Conservation (phyloP, 1,140 invertebrate genomes). For the Drosophila pseudoananassae region DNA sequence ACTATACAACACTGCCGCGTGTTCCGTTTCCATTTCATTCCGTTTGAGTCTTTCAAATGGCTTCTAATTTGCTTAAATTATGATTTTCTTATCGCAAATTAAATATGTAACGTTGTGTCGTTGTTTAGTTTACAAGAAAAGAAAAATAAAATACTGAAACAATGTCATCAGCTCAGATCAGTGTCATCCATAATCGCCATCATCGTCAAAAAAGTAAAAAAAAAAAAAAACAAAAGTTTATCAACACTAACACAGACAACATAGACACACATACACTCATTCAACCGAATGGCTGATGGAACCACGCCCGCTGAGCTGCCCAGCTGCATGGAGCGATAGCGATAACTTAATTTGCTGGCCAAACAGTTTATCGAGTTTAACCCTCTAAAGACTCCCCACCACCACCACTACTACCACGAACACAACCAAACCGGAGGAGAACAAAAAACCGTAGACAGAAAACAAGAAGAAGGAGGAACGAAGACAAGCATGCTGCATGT, state of each 20-base stretch:
- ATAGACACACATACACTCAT: slow-evolving; percentile 18
- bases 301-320: slow-evolving; percentile 10
- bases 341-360: slow-evolving; percentile 47
- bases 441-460: slow-evolving; percentile 8
- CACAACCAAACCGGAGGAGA: slow-evolving; percentile 5
- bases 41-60: slow-evolving; percentile 3
- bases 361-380: slow-evolving; percentile 48
- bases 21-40: slow-evolving; percentile 22
- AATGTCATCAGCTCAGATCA: slow-evolving; percentile 16
- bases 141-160: slow-evolving; percentile 24
- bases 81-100: slow-evolving; percentile 51
- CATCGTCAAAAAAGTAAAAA: slow-evolving; percentile 1
- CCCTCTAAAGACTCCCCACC: slow-evolving; percentile 8
- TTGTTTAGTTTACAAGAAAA: slow-evolving; percentile 74
- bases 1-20: background rate
- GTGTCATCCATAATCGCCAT: slow-evolving; percentile 42
- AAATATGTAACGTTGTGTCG: slow-evolving; percentile 77
- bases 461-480: slow-evolving; percentile 11
- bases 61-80: slow-evolving; percentile 42
- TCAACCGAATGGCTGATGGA: slow-evolving; percentile 9
- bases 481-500: slow-evolving; percentile 66
- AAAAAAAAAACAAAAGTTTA: background rate
- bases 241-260: slow-evolving; percentile 1
- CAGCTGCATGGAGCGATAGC: slow-evolving; percentile 30
- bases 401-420: slow-evolving; percentile 4